phyloP scores from a whole-genome alignment of 1,140 invertebrate genomes.

The Hormaphis cornu region DNA sequence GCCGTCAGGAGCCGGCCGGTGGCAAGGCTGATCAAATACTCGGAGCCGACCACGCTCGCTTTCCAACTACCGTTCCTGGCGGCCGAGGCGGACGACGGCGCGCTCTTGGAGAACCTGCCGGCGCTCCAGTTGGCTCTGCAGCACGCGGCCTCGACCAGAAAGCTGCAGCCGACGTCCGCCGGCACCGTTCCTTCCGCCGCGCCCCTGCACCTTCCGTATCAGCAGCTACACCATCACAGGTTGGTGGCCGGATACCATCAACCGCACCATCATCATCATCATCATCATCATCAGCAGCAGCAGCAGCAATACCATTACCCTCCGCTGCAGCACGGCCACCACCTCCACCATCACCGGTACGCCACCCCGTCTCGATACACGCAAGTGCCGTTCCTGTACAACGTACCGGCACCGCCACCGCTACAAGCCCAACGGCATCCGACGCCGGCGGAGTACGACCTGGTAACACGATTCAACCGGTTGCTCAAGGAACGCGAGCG shows the following conservation, averaged over 20 bases:
- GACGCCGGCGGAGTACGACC: constrained; percentile 6
- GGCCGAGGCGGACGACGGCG: not conserved
- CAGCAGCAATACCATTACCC: constrained; percentile 45
- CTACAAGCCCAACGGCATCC: not conserved
- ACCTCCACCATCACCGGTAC: not conserved
- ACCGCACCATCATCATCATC: no score
- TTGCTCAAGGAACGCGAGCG: constrained; percentile 2
- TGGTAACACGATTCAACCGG: not conserved
- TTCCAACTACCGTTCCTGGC: constrained; percentile 35
- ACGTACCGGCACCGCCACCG: not conserved
- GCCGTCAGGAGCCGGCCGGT: not conserved
- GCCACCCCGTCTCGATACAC: constrained; percentile 37
- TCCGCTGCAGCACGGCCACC: constrained; percentile 42
- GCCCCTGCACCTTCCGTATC: not conserved
- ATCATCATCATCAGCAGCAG: constrained; percentile 40
- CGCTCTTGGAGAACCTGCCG: not conserved
- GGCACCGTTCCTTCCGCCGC: not conserved
- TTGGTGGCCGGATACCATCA: no score
- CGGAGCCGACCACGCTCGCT: constrained; percentile 38
- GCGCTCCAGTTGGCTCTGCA: not conserved
- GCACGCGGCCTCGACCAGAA: not conserved
- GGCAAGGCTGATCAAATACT: not conserved
- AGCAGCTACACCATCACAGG: not conserved
- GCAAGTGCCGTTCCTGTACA: constrained; percentile 34
- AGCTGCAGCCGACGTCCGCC: not conserved